Evolutionary conservation across 1,140 invertebrate species (phyloP).

Genomic region (Rhagoletis zephyria): DNA sequence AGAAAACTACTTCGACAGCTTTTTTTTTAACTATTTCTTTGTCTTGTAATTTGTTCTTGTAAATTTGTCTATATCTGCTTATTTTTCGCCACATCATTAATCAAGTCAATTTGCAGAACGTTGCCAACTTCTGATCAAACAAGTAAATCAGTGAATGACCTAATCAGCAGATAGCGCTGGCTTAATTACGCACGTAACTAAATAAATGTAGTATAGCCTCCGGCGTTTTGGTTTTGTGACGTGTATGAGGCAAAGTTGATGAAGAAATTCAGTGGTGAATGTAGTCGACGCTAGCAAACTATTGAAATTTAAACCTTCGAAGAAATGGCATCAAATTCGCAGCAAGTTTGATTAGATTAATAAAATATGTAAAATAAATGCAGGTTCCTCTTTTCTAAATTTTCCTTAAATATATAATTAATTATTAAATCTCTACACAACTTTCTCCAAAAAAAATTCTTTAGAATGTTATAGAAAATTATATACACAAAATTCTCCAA

Average conservation of each 20-base stretch:
- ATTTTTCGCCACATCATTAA: constrained; percentile 5
- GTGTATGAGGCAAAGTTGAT: background rate
- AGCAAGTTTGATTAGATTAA: too few species aligned
- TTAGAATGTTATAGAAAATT: too few species aligned
- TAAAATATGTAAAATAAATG: too few species aligned
- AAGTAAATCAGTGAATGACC: constrained; percentile 31
- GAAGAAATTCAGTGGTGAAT: background rate
- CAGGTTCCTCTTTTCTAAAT: too few species aligned
- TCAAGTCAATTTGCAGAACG: background rate
- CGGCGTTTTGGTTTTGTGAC: background rate
- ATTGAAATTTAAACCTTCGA: too few species aligned
- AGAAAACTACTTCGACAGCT: too few species aligned
- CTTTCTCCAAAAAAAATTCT: too few species aligned
- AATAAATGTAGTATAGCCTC: background rate
- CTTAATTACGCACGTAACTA: constrained; percentile 6
- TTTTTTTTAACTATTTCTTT: background rate
- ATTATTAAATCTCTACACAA: too few species aligned
- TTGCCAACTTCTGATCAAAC: background rate
- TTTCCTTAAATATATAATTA: too few species aligned
- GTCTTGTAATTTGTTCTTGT: background rate
- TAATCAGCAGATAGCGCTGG: constrained; percentile 3
- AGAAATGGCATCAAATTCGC: too few species aligned
- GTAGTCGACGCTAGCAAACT: background rate
- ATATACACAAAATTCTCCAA: too few species aligned
- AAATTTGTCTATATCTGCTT: background rate